Base-by-base conservation (phyloP, 2,113 vertebrate genomes). In the Mustela nigripes region DNA sequence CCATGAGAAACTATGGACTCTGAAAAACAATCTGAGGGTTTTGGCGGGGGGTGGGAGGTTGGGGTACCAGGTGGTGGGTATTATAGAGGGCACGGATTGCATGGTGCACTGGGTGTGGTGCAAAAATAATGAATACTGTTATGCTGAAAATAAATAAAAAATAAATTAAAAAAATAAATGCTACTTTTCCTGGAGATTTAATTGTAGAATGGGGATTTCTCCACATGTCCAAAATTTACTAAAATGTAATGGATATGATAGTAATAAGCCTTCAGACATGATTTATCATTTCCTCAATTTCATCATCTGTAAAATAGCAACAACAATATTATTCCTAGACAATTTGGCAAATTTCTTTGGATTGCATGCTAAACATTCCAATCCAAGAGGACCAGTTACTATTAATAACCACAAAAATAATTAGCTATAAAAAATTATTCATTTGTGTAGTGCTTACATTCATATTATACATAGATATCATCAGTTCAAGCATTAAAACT, bases 271-370 rank as follows among this genome's bases (percentile, higher is more conserved):
- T 60, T 67, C 4, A 6, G 4, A 88, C 0, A 28, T 87, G 26
- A 74, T 19, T 90, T 91, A 78, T 5, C 22, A 60, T 82, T 69
- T 42, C 81, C 60, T 85, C 18, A 74, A 15, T 53, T 94, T 94
- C 18, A 67, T 69, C 62, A 81, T 86, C 33, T 91, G 3, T 74
- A 82, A 95, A 82, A 65, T 22, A 79, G 7, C 76, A 39, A 92
- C 89, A 74, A 62, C 7, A 62, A 9, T n/a, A 50, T 67, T 42
- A 53, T 78, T 24, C 26, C 36, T 9, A 33, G 39, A 7, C 16
- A 80, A 58, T 58, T 65, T 90, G 19, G 33, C 63, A 92, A 36
- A 86, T 94, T 79, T 96, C 11, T 94, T 97, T 33, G 24, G 7
- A 16, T 92, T 83, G 26, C 12, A 42, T 82, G 4, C 81, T 96